A percentile compares a stretch with the other conserved stretches of the same genome.
Conservation (phyloP, 2,888 invertebrate genomes). For the Drosophila mimica region DNA sequence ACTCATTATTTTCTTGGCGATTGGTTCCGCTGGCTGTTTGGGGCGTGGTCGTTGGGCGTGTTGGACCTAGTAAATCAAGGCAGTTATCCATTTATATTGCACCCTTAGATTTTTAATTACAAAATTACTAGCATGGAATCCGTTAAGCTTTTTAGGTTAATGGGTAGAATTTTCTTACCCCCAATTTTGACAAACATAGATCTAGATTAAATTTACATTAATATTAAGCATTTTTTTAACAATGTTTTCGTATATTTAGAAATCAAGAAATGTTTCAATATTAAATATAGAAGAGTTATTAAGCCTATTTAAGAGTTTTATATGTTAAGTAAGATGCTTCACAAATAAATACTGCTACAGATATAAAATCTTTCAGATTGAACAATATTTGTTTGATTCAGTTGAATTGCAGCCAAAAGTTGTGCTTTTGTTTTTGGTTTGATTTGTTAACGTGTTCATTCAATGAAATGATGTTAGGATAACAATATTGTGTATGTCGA, state of each 20-base stretch:
- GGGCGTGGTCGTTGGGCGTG: conserved; percentile 54
- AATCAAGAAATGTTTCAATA: not conserved
- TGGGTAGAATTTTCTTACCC: not conserved
- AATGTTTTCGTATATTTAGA: too few relatives aligned
- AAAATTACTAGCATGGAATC: conserved; percentile 7
- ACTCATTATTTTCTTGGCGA: conserved; percentile 48
- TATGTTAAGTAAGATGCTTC: not conserved
- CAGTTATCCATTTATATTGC: conserved; percentile 16
- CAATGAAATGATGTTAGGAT: not conserved
- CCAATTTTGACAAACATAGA: not conserved
- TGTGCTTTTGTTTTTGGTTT: not conserved
- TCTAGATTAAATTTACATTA: not conserved
- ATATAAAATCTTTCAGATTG: not conserved
- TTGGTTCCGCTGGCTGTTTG: conserved; percentile 2
- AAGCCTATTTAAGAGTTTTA: not conserved
- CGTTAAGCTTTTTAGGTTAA: conserved; percentile 10
- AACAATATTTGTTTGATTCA: not conserved
- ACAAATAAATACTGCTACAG: not conserved
- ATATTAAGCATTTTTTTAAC: too few relatives aligned
- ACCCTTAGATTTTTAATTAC: conserved; percentile 20
- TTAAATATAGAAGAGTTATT: not conserved
- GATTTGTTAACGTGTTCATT: not conserved
- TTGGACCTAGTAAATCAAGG: conserved; percentile 62
- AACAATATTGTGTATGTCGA: conserved; percentile 2
- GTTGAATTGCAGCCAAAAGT: not conserved